phyloP scores from a whole-genome alignment of 2,113 vertebrate species.

The Lepus europaeus region DNA sequence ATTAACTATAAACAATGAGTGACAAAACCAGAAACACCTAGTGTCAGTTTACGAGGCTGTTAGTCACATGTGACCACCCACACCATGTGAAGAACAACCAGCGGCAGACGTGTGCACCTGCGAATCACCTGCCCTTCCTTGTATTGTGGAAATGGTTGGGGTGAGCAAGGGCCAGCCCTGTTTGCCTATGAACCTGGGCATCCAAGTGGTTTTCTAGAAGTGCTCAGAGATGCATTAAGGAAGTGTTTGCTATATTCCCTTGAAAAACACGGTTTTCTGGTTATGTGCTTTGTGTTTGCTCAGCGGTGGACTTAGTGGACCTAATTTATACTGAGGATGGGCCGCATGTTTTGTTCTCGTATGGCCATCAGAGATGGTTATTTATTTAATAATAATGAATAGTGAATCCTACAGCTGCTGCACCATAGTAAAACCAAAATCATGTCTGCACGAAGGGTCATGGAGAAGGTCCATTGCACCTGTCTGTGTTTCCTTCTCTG shows the following conservation, averaged over 20 bases:
- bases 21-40: not conserved
- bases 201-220: not conserved
- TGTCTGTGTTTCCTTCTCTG: not conserved
- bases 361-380: not conserved
- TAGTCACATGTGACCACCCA: fast-evolving
- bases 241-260: not conserved
- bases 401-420: fast-evolving
- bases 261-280: not conserved
- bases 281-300: not conserved
- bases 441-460: not conserved
- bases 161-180: fast-evolving
- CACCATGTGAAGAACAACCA: fast-evolving
- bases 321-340: not conserved
- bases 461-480: not conserved
- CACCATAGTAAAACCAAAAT: not conserved
- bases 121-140: not conserved
- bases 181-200: not conserved
- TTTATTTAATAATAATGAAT: no score
- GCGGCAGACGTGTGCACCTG: fast-evolving
- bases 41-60: not conserved
- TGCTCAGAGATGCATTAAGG: not conserved
- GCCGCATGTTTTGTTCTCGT: not conserved
- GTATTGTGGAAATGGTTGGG: not conserved
- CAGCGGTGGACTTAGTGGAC: not conserved
- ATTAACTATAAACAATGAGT: not conserved